phyloP scores from a whole-genome alignment of 2,797 vertebrate species.

The Coregonus sp. region DNA sequence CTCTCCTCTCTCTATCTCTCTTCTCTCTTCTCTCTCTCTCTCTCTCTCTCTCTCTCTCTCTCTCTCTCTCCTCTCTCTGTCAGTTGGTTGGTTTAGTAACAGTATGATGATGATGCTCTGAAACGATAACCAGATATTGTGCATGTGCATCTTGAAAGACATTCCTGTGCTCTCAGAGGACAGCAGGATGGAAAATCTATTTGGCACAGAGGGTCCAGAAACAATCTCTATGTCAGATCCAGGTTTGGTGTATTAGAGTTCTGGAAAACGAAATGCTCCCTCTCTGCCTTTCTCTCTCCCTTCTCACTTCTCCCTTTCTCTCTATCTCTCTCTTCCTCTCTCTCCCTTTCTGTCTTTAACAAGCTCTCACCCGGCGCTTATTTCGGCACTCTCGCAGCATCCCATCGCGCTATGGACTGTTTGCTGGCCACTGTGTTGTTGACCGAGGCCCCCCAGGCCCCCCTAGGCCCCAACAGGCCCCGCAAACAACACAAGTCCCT shows the following conservation, averaged over 20 bases:
- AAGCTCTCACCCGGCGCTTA: background rate
- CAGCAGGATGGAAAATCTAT: constrained; percentile 7
- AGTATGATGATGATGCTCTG: constrained; percentile 2
- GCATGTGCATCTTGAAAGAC: constrained; percentile 7
- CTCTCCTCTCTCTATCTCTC: background rate
- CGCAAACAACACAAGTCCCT: background rate
- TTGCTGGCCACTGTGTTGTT: constrained; percentile 3
- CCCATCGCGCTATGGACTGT: background rate
- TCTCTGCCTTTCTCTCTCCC: background rate
- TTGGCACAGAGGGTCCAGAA: background rate
- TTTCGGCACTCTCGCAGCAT: background rate
- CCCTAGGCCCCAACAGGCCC: background rate
- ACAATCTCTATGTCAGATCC: background rate
- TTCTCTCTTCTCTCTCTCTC: background rate
- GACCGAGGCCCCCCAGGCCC: background rate
- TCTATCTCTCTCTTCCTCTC: background rate
- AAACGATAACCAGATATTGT: constrained; percentile 6
- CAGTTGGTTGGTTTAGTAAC: background rate
- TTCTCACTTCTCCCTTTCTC: background rate
- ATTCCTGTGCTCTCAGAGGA: background rate
- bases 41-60: background rate
- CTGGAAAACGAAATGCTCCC: background rate
- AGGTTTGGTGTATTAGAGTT: background rate
- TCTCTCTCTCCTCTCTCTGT: background rate
- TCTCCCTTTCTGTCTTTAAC: background rate